Base-by-base conservation (phyloP, 2,888 invertebrate species). In the Cephus nigrinus region DNA sequence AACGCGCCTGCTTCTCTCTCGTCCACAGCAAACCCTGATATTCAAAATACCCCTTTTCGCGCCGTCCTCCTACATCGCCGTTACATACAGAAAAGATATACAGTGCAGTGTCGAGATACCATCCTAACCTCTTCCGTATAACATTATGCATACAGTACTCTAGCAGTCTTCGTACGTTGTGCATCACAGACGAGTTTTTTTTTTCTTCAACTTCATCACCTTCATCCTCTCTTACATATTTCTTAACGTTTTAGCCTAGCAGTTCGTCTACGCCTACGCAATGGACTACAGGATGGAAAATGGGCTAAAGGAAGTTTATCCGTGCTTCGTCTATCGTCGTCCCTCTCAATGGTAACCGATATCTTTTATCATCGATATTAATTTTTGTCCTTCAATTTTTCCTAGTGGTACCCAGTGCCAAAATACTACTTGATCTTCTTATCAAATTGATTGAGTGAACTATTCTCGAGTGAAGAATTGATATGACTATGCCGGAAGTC, bases 121-220 rank as follows among this genome's bases (percentile, higher is more conserved):
- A 33, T 33, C 71, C 71, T 71, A 71, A 71, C 71, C 32, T 71
- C 33, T 71, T 33, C 71, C 71, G 31, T 71, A 71, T 71, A 71
- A 71, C 71, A 32, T 71, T 71, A 71, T 71, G 71, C 71, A 33
- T 71, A 71, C 31, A 71, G 71, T 71, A 71, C 71, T 71, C 71
- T 71, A 71, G 32, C 71, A 71, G 71, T 71, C 71, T 71, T 71
- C 71, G 71, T 71, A 71, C 71, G 3, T 71, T 71, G 71, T 71
- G 71, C 71, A 71, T 71, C 71, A 71, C 71, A 71, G 71, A 71
- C 71, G 71, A 71, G 71, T 71, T 71, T 31, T 32, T 71, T 69
- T 33, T 23, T 55, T 55, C 55, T 9, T 55, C 55, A 55, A 23
- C 55, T 23, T 55, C 23, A 55, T 55, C 55, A 23, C 23, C 23